phyloP scores from a whole-genome alignment of 2,113 vertebrate genomes.

The Thymallus thymallus region DNA sequence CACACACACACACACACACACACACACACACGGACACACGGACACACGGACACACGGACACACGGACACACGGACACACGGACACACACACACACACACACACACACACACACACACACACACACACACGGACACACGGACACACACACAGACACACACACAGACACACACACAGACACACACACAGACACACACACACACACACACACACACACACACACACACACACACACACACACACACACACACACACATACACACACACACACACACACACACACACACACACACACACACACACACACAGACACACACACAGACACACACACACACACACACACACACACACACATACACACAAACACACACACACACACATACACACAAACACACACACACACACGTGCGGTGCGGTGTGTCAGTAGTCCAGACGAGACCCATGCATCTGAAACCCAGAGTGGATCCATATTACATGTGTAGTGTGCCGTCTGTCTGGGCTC shows the following conservation, averaged over 20 bases:
- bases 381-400: not conserved
- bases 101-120: conserved; percentile 3
- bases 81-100: not conserved
- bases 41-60: not conserved
- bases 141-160: conserved; percentile 12
- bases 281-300: conserved; percentile 9
- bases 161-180: conserved; percentile 56
- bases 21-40: not conserved
- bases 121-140: not conserved
- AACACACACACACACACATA: not conserved
- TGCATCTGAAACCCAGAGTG: conserved; percentile 74
- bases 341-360: too few species aligned
- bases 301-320: conserved; percentile 25
- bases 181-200: too few species aligned
- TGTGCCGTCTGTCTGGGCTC: conserved; percentile 82
- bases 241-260: not conserved
- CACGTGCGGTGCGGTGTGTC: not conserved
- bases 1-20: not conserved
- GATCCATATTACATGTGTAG: conserved; percentile 89
- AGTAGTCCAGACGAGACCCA: conserved; percentile 64
- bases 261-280: too few species aligned
- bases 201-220: conserved; percentile 1
- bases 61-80: too few species aligned
- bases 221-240: conserved; percentile 8
- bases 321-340: conserved; percentile 52